Percentiles rank a stretch among this genome's conserved stretches.
phyloP scores from a whole-genome alignment of 2,113 vertebrate genomes.

The Oxyruncus cristatus region DNA sequence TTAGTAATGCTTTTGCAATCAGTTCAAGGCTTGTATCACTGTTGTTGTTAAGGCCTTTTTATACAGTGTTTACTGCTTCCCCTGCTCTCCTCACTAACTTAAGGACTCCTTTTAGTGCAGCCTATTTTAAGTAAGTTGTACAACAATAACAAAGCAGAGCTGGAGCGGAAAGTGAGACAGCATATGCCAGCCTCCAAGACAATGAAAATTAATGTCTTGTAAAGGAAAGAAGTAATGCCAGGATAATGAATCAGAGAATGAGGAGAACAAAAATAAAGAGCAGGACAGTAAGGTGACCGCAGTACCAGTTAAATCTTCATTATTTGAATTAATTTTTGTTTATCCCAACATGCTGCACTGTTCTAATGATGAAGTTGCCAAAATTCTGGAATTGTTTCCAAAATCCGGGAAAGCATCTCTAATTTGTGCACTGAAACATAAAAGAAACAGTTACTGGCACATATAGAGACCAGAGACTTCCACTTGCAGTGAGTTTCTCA shows the following conservation, averaged over 20 bases:
- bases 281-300: background rate
- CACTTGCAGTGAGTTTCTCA: background rate
- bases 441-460: background rate
- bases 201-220: background rate
- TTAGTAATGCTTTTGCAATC: background rate
- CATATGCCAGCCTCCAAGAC: background rate
- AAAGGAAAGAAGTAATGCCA: background rate
- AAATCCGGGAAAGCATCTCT: background rate
- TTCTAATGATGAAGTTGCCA: background rate
- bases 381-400: conserved; percentile 12
- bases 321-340: background rate
- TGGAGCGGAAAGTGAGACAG: background rate
- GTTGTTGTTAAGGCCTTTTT: background rate
- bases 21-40: background rate
- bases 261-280: background rate
- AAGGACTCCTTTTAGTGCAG: background rate
- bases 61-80: background rate
- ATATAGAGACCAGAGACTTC: background rate
- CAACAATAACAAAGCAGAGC: background rate
- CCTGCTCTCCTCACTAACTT: background rate
- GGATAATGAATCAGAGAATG: background rate
- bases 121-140: background rate
- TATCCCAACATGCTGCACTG: background rate
- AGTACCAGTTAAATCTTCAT: background rate
- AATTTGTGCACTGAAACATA: background rate